Evolutionary conservation across 2,888 invertebrate species (phyloP).

Genomic region (Prosapia bicincta): DNA sequence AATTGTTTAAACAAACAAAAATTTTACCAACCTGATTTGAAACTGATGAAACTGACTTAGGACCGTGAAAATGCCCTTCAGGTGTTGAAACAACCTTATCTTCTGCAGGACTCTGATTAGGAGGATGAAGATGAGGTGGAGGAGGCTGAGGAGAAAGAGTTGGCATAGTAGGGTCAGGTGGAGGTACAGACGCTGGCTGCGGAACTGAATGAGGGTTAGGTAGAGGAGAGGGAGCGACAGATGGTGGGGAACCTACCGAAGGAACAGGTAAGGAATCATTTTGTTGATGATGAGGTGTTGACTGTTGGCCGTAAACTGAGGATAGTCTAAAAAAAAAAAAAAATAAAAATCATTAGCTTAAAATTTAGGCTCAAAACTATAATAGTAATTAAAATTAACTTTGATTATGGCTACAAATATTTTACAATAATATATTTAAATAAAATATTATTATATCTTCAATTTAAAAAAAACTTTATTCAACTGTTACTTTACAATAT

Average conservation of each 20-base stretch:
- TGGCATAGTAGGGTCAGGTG: slow-evolving; percentile 64
- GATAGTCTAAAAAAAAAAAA: slow-evolving; percentile 15
- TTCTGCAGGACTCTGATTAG: slow-evolving; percentile 35
- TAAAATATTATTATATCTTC: too few relatives aligned
- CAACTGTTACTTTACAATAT: too few relatives aligned
- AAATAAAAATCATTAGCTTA: too few relatives aligned
- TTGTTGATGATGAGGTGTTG: slow-evolving; percentile 33
- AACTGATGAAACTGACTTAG: slow-evolving; percentile 47
- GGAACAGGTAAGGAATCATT: slow-evolving; percentile 49
- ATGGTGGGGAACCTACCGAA: slow-evolving; percentile 59
- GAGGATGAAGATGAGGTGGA: slow-evolving; percentile 43
- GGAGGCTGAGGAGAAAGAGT: slow-evolving; percentile 67
- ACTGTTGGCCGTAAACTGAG: slow-evolving; percentile 21
- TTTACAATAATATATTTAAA: too few relatives aligned
- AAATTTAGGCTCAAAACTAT: too few relatives aligned
- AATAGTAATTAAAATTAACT: too few relatives aligned
- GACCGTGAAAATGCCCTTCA: slow-evolving; percentile 44
- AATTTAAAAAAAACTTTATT: too few relatives aligned
- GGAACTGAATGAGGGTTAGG: slow-evolving; percentile 65
- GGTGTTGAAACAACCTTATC: slow-evolving; percentile 44
- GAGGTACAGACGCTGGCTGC: slow-evolving; percentile 64
- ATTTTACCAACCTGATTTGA: slow-evolving; percentile 44
- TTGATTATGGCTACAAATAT: too few relatives aligned
- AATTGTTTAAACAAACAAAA: neutral
- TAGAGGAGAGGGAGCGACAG: slow-evolving; percentile 65